Base-by-base conservation (phyloP, 2,113 vertebrate species). In the Saguinus midas region DNA sequence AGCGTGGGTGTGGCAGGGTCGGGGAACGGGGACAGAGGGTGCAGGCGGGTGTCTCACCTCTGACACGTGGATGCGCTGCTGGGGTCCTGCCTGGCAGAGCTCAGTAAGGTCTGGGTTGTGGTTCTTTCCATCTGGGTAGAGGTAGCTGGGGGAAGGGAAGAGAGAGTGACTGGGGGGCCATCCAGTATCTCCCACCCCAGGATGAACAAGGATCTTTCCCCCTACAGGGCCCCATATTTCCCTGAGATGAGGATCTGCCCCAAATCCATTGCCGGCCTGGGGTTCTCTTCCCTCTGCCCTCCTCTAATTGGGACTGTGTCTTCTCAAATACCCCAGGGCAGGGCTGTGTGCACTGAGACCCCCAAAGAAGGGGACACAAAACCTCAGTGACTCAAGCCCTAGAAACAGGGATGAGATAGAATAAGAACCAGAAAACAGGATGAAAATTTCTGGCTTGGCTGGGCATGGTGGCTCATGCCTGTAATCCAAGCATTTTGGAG, bases 121-220 rank as follows among this genome's bases (percentile, higher is more conserved):
- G 75, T 98, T 98, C 57, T 98, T 98, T 4, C 99, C 99, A 72
- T 99, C 99, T 32, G 99, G 99, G 92, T 99, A 99, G 90, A 99
- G 97, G 97, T 99, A 99, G 96, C 99, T 99, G 98, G 68, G 48
- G 48, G 37, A 9, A 66, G 45, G 66, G 6, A 2, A 64, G 52
- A 66, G 27, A 12, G 9, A 23, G 8, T 4, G 17, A 20, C 8
- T 0, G 20, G 82, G 55, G 21, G 35, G 11, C 1, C 37, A 6
- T 25, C 32, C 32, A 21, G 48, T 2, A 6, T 2, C 6, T 32
- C 37, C 25, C 8, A 68, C 37, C 32, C 25, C 40, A 0, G 5
- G 76, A 40, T 2, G 2, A 27, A 52, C 29, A 57, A 43, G 48
- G 55, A 68, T 43, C 17, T 5, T 16, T 1, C 13, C 6, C 45